Percentiles rank a stretch among this genome's conserved stretches.
These are phyloP conservation scores for Ophion obscuratus DNA, from an alignment of 2,888 invertebrate genomes.

Conservation along the genomic window DNA sequence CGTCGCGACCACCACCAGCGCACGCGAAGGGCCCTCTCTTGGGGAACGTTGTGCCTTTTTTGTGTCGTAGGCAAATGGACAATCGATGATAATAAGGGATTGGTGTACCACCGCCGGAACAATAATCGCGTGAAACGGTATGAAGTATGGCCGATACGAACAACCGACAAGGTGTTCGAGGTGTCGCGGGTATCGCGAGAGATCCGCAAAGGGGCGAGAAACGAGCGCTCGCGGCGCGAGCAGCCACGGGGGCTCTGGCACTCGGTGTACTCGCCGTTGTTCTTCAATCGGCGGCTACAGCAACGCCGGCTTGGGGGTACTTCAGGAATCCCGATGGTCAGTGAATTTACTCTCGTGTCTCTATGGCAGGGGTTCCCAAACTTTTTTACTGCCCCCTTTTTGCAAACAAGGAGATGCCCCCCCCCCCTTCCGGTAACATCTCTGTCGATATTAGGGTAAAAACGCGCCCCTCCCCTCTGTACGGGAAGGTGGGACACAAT, in stretches of 20 bases:
- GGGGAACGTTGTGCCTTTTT: neutral
- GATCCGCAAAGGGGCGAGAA: slow-evolving; percentile 79
- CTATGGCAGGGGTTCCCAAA: too few relatives aligned
- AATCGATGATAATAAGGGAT: slow-evolving; percentile 27
- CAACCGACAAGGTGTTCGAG: slow-evolving; percentile 80
- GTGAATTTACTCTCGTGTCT: slow-evolving; percentile 72
- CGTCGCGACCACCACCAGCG: neutral
- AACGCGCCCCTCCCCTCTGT: too few relatives aligned
- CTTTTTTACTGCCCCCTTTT: too few relatives aligned
- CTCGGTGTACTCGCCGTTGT: slow-evolving; percentile 86
- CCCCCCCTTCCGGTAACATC: too few relatives aligned
- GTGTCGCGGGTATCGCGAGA: slow-evolving; percentile 79
- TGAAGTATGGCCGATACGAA: slow-evolving; percentile 84
- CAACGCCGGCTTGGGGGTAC: slow-evolving; percentile 94
- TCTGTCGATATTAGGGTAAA: too few relatives aligned
- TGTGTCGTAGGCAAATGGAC: neutral
- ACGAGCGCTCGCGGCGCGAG: slow-evolving; percentile 83
- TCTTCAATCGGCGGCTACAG: slow-evolving; percentile 92
- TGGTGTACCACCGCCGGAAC: slow-evolving; percentile 31
- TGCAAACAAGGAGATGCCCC: too few relatives aligned
- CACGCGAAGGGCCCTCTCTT: neutral
- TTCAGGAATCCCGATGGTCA: slow-evolving; percentile 90
- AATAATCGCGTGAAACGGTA: slow-evolving; percentile 75
- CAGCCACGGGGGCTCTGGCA: slow-evolving; percentile 80
- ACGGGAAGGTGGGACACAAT: too few relatives aligned